Percentiles rank a stretch among this genome's conserved stretches.
Conservation (phyloP, 2,113 vertebrate species). For the Thamnophis sirtalis region DNA sequence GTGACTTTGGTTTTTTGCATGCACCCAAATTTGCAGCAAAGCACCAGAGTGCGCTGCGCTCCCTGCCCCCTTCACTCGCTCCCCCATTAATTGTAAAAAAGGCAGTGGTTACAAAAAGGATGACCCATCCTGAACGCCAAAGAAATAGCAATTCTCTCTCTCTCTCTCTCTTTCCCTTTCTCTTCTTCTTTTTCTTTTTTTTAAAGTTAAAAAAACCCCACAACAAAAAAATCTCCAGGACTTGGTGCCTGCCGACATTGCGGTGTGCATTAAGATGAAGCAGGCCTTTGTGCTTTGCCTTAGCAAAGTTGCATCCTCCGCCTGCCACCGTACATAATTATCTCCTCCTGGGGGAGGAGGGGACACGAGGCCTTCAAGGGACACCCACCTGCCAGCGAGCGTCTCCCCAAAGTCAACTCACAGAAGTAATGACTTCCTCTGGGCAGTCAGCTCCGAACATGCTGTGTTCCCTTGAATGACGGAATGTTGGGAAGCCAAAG, state of each 20-base stretch:
- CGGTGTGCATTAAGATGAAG: neutral
- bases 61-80: neutral
- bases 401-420: conserved; percentile 1
- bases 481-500: conserved; percentile 21
- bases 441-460: neutral
- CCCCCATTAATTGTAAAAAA: neutral
- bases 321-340: neutral
- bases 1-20: neutral
- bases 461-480: conserved; percentile 12
- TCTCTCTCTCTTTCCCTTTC: no score
- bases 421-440: conserved; percentile 9
- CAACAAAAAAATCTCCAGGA: neutral
- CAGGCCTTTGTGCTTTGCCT: neutral
- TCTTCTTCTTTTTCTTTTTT: neutral
- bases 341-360: neutral
- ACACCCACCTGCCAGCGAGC: neutral
- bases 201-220: neutral
- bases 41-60: neutral
- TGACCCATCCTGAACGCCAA: neutral
- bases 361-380: neutral
- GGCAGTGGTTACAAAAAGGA: neutral
- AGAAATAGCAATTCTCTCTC: neutral
- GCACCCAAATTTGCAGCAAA: neutral
- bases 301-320: neutral
- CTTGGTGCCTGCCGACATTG: neutral